Base-by-base conservation (phyloP, 2,113 vertebrate species). In the Ibidorhyncha struthersii region DNA sequence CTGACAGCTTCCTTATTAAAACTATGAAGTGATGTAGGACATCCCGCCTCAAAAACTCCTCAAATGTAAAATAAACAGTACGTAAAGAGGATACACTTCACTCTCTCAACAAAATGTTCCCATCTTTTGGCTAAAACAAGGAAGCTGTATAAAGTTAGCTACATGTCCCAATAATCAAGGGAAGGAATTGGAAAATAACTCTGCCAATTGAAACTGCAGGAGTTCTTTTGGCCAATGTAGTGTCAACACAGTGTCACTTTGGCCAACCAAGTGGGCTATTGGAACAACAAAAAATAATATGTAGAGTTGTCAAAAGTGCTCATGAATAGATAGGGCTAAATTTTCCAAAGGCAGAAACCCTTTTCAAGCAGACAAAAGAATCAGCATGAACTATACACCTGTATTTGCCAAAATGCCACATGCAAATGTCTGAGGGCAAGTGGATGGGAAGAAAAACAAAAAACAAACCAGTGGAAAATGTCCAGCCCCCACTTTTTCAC, bases 181-280 rank as follows among this genome's bases (percentile, higher is more conserved):
- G 61, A 95, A 91, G 61, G 66, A 93, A 91, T 8, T 87, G 65
- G 86, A 96, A 95, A 96, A 89, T 72, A 96, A 91, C 8, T 16
- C 40, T 91, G 93, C 73, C 86, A 94, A 52, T 52, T 95, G 81
- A 94, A 96, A 93, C 89, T 94, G 83, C 73, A 92, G 95, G 73
- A 97, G 73, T 52, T 79, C 65, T 91, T 92, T 86, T 93, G 89
- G 94, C 83, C 56, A 91, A 36, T 5, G 47, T 47, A 90, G 69
- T 55, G 61, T 96, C 93, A 96, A 95, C 90, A 85, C 45, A 58
- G 62, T 74, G 73, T 79, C 59, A 38, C 72, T 91, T 89, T 74
- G 59, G 86, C 61, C 82, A 94, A 93, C 8, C 12, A 22, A 95
- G 69, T 61, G 73, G 70, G 43, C 77, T 89, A 69, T 59, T 65